Evolutionary conservation across 2,797 vertebrate species (phyloP).

Genomic region (Sphenopsis melanotis): DNA sequence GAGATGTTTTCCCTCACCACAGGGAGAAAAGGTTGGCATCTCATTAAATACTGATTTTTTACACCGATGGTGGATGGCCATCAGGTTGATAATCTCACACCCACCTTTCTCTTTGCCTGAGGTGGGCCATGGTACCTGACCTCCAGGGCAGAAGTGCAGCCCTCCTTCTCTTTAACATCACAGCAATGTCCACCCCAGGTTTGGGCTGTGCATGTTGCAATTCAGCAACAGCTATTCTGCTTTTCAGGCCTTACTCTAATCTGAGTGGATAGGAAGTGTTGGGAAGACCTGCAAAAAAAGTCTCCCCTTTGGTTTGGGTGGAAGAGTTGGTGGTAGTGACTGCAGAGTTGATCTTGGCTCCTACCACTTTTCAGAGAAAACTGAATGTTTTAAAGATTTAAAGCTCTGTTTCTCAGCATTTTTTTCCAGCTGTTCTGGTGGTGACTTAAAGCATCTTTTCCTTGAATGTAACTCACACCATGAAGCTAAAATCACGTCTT

Average conservation of each 20-base stretch:
- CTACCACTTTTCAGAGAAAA: not conserved
- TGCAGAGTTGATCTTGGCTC: not conserved
- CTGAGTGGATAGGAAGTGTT: not conserved
- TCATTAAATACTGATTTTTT: not conserved
- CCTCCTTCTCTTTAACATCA: not conserved
- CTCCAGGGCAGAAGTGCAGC: not conserved
- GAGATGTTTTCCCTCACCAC: not conserved
- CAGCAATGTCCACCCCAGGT: accelerated
- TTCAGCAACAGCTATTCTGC: not conserved
- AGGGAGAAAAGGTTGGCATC: not conserved
- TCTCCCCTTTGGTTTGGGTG: not conserved
- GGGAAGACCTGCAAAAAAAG: not conserved
- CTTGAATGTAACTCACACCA: not conserved
- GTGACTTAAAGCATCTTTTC: not conserved
- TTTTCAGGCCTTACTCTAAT: not conserved
- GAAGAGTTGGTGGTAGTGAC: not conserved
- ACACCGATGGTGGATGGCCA: not conserved
- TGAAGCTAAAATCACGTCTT: not conserved
- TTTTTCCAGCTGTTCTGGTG: not conserved
- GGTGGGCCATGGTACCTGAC: accelerated
- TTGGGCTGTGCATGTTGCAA: not conserved
- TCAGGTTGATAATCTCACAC: not conserved
- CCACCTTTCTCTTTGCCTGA: not conserved
- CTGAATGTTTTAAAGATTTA: not conserved
- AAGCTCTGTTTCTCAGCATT: not conserved